These are phyloP conservation scores for Phalacrocorax brasilianus DNA, from an alignment of 2,113 vertebrate species.

Conservation along the genomic window DNA sequence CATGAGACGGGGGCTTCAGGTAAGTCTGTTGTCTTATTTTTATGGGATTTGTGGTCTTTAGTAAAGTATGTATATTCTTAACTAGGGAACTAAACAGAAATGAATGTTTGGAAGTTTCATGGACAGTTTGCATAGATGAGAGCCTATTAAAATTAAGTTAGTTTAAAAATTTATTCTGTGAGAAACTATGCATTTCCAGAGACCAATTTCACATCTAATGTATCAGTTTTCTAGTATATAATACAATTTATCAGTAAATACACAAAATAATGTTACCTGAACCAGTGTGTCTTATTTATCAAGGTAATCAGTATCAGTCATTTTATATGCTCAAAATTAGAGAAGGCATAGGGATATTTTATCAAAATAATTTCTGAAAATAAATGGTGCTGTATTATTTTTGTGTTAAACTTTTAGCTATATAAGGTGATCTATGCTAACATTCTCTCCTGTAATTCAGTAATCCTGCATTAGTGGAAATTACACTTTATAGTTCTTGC, in stretches of 20 bases:
- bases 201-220: background rate
- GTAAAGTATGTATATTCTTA: background rate
- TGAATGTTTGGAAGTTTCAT: background rate
- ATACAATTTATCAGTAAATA: background rate
- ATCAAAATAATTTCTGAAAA: background rate
- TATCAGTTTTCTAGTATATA: background rate
- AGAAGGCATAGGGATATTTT: background rate
- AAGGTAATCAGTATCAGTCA: background rate
- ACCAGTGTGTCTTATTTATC: background rate
- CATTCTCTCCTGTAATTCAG: background rate
- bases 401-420: background rate
- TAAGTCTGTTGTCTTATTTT: constrained; percentile 39
- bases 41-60: background rate
- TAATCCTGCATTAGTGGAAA: background rate
- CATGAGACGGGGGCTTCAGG: constrained; percentile 80
- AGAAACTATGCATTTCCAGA: background rate
- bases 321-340: background rate
- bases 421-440: background rate
- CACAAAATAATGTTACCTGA: background rate
- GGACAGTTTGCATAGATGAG: background rate
- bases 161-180: background rate
- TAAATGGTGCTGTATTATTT: background rate
- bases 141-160: background rate
- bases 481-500: background rate
- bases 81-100: background rate